Percentiles rank a stretch among this genome's conserved stretches.
Conservation (phyloP, 2,888 invertebrate species). For the Hartigia nigra region DNA sequence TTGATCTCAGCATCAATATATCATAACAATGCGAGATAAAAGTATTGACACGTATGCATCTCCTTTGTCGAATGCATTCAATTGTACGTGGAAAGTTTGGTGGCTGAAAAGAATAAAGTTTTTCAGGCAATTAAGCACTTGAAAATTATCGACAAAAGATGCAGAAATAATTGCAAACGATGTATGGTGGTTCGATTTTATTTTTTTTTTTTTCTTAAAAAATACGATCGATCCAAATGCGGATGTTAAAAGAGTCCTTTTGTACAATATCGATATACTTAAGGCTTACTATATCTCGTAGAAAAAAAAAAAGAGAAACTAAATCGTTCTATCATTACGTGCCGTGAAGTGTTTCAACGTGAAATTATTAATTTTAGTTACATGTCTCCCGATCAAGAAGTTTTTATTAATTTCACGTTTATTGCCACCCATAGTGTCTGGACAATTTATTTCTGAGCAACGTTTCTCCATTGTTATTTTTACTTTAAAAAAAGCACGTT, state of each 20-base stretch:
- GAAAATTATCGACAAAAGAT: not conserved
- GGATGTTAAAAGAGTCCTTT: slow-evolving; percentile 9
- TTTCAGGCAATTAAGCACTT: not conserved
- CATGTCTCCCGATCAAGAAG: not conserved
- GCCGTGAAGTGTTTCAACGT: not conserved
- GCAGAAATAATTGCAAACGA: not conserved
- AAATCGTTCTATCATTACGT: slow-evolving; percentile 13
- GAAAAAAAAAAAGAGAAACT: not conserved
- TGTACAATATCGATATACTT: slow-evolving; percentile 12
- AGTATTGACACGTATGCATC: not conserved
- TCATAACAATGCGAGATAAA: too few species aligned
- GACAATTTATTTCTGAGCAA: not conserved
- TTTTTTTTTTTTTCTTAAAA: slow-evolving; percentile 14
- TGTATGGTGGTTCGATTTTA: slow-evolving; percentile 1
- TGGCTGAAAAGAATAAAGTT: not conserved
- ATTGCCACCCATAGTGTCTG: not conserved
- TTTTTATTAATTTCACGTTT: not conserved
- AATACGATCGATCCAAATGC: slow-evolving; percentile 9
- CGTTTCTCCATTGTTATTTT: not conserved
- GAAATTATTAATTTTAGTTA: not conserved
- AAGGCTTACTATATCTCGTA: slow-evolving; percentile 14
- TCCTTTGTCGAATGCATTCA: not conserved
- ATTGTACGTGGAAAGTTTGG: not conserved
- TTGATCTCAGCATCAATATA: too few species aligned
- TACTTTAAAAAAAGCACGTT: not conserved